Evolutionary conservation across 2,888 invertebrate species (phyloP), one percentile per base, ranked within the genome.

Genomic region (Papilio elwesi): DNA sequence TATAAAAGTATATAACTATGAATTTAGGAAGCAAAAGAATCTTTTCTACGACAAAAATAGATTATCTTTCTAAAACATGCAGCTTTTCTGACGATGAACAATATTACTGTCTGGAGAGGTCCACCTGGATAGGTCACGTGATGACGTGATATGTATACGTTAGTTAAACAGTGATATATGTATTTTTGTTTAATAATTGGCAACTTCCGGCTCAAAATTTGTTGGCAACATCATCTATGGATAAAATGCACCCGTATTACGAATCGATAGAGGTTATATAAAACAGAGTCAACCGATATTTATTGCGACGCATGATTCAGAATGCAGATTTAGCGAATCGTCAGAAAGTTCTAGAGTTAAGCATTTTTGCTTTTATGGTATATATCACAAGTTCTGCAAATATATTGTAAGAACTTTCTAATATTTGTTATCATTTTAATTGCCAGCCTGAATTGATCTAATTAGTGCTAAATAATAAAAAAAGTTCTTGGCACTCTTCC

Each of bases 401-500:
- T 59, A 26, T 65, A 16, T 59, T 74, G 5, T 38, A 36, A 52
- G 78, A 76, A 75, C 74, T 76, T 73, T 79, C 78, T 80, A 75
- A 75, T 75, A 78, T 76, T 76, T 79, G 72, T 78, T 75, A 71
- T 74, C 43, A 64, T 68, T 64, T 78, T 76, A 77, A 78, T 81
- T 81, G 77, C 78, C 79, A 76, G 73, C 74, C 74, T 76, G 76
- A 74, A 76, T 77, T 75, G 72, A 76, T 81, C 81, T 87, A 88
- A 90, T 90, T 90, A 88, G 85, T 81, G 83, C 79, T 82, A 80
- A 81, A 84, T 87, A 85, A 86, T 87, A 87, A 87, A 81, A 81
- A 80, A 80, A 79, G 73, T 78, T 77, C 75, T 85, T 91, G 91
- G 92, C 89, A 52, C 48, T 51, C 48, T 36, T 85, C 91, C 92